Evolutionary conservation across 2,888 invertebrate genomes (phyloP), one percentile per base, ranked within the genome.

Genomic region (Drosophila greeni): DNA sequence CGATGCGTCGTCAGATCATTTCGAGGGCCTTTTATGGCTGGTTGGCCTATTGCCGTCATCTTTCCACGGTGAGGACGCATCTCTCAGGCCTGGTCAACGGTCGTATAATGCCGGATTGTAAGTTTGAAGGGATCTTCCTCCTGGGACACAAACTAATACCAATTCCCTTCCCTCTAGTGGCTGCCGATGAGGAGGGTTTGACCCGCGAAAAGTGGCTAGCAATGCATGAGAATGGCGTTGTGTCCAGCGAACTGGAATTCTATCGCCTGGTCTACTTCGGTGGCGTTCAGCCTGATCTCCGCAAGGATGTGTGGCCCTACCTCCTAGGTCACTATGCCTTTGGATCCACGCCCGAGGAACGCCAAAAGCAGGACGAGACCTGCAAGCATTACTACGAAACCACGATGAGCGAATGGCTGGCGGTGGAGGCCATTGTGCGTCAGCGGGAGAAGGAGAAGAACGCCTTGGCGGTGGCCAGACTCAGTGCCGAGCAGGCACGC

Each of bases 21-120:
- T 97, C 97, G 0, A 91, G 98, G 66, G 98, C 98, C 12, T 98
- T 98, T 89, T 97, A 97, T 87, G 98, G 98, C 37, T 98, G 97
- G 98, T 90, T 97, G 66, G 97, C 97, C 1, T 97, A 98, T 87
- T 97, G 97, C 85, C 91, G 97, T 16, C 97, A 98, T 85, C 90
- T 98, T 84, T 94, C 95, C 43, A 98, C 97, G 0, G 97, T 98
- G 2, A 90, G 97, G 45, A 97, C 95, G 0, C 98, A 98, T 90
- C 91, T 98, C 20, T 95, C 96, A 34, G 97, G 96, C 0, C 90
- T 98, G 31, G 96, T 98, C 0, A 92, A 95, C 87, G 91, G 92
- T 0, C 91, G 91, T 70, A 95, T 95, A 54, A 90, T 94, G n/a
- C 91, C 92, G 34, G 91, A 91, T 84, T 90, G 92, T 92, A 83